Conservation (phyloP, 2,888 invertebrate species). For the Glyphotaelius pellucidus region DNA sequence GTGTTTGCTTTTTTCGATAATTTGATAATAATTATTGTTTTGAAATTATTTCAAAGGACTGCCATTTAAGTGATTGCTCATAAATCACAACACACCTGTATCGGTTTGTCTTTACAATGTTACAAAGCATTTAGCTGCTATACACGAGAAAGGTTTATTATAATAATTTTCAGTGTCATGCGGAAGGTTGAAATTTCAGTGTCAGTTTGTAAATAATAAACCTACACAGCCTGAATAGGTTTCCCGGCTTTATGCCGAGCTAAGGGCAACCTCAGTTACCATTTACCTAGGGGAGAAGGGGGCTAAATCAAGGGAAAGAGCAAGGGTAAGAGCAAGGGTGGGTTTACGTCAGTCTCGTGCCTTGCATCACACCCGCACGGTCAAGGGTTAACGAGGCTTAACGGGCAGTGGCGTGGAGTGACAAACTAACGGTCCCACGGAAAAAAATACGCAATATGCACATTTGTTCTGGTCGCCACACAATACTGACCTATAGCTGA, state of each 20-base stretch:
- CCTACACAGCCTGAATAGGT: background rate
- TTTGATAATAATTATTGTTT: no score
- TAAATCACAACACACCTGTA: no score
- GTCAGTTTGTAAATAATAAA: background rate
- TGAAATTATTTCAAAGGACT: no score
- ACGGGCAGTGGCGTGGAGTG: background rate
- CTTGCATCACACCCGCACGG: background rate
- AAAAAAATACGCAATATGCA: no score
- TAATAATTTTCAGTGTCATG: background rate
- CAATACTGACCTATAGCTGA: no score
- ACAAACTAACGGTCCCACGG: no score
- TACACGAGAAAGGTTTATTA: background rate
- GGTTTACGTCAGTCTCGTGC: constrained; percentile 3
- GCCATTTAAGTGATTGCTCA: no score
- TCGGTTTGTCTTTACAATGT: background rate
- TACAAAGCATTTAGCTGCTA: background rate
- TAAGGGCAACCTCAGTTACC: background rate
- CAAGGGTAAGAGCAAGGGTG: constrained; percentile 42
- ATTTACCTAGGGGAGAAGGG: background rate
- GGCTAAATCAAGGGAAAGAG: constrained; percentile 51
- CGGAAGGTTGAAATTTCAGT: background rate
- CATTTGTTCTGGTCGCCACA: no score
- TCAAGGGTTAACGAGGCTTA: background rate
- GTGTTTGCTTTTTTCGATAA: no score
- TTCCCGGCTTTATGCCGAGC: background rate